These are phyloP conservation scores for Melanocharis versteri DNA, from an alignment of 2,113 vertebrate species.

Conservation along the genomic window DNA sequence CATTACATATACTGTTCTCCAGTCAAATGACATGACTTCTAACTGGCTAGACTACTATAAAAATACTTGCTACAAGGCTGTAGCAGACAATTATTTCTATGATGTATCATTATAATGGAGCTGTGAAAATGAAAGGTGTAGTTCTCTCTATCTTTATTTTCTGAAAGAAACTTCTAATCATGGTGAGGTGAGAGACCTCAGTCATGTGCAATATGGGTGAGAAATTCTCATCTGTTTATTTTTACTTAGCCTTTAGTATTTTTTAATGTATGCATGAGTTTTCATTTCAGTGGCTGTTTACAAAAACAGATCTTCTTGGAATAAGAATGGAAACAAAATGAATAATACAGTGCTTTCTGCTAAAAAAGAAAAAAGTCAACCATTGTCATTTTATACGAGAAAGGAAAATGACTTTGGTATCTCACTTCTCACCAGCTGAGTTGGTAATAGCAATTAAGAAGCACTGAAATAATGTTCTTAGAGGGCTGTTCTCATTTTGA, in stretches of 20 bases:
- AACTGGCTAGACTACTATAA: not conserved
- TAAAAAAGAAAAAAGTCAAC: not conserved
- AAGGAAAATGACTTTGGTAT: not conserved
- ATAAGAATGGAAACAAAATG: slow-evolving; percentile 9
- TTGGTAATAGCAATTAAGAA: not conserved
- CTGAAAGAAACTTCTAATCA: not conserved
- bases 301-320: slow-evolving; percentile 2
- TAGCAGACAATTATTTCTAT: not conserved
- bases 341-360: not conserved
- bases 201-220: not conserved
- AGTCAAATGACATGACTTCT: not conserved
- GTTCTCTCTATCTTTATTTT: not conserved
- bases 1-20: not conserved
- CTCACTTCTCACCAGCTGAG: slow-evolving; percentile 15
- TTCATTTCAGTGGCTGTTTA: slow-evolving; percentile 15
- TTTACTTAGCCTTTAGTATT: not conserved
- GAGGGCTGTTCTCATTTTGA: not conserved
- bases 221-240: not conserved
- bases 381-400: not conserved
- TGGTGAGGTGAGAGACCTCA: not conserved
- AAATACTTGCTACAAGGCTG: not conserved
- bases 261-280: slow-evolving; percentile 1
- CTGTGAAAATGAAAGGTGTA: not conserved
- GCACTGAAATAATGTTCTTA: not conserved
- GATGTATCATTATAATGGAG: not conserved